Evolutionary conservation across 1,140 invertebrate genomes (phyloP).

Genomic region (Zelostemma sp.): DNA sequence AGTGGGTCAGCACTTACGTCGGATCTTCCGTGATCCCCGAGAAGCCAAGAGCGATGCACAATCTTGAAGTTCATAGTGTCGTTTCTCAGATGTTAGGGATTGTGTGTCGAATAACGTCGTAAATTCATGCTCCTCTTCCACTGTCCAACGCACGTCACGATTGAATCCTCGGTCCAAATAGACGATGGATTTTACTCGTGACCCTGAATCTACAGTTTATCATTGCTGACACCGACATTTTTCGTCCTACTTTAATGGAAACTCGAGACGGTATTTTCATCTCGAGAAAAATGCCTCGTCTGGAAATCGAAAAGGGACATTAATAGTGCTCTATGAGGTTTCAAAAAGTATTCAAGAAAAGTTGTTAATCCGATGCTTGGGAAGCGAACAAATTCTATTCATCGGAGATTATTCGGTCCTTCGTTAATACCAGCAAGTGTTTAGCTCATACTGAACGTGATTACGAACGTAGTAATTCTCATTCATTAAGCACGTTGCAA

Average conservation of each 20-base stretch:
- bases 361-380: no score
- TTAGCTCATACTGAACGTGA: background rate
- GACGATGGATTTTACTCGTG: conserved; percentile 19
- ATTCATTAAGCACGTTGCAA: background rate
- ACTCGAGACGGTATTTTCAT: background rate
- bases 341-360: no score
- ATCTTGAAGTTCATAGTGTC: conserved; percentile 32
- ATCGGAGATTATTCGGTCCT: background rate
- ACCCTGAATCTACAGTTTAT: conserved; percentile 10
- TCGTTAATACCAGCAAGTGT: background rate
- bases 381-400: no score
- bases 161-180: conserved; percentile 24
- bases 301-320: background rate
- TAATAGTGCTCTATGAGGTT: background rate
- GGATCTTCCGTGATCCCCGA: conserved; percentile 32
- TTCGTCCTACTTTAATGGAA: conserved; percentile 1
- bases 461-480: background rate
- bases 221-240: conserved; percentile 1
- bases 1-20: conserved; percentile 32
- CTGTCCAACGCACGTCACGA: conserved; percentile 24
- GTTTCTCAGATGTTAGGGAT: conserved; percentile 37
- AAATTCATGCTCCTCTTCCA: conserved; percentile 38
- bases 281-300: background rate
- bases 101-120: conserved; percentile 47
- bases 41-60: conserved; percentile 31